Conservation (phyloP, 2,797 vertebrate genomes). For the Vultur gryphus region DNA sequence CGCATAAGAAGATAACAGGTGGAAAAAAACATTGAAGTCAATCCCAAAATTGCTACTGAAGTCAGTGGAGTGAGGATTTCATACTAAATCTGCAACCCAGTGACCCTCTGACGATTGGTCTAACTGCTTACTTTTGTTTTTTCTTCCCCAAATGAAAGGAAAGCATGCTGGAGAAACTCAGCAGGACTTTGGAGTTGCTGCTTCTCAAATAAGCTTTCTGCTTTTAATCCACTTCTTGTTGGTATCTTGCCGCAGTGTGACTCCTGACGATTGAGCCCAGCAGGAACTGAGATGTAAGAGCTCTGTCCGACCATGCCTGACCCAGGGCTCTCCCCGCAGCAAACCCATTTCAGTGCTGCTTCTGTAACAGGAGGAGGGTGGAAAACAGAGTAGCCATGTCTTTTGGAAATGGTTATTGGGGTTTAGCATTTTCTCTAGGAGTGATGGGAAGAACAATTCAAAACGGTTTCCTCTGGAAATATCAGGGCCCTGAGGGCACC, state of each 20-base stretch:
- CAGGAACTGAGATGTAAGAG: not conserved
- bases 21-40: not conserved
- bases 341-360: not conserved
- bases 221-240: not conserved
- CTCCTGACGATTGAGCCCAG: not conserved
- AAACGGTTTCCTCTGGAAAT: not conserved
- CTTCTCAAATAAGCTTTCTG: not conserved
- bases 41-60: not conserved
- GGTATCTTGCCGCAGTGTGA: not conserved
- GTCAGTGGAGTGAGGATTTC: not conserved
- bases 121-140: not conserved
- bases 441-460: not conserved
- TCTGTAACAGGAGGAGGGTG: not conserved
- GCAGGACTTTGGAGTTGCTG: not conserved
- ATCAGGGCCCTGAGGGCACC: not conserved
- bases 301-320: not conserved
- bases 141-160: not conserved
- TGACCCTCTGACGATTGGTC: accelerated
- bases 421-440: not conserved
- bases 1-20: not conserved
- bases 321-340: not conserved
- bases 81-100: not conserved
- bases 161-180: not conserved
- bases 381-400: not conserved
- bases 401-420: not conserved